These are phyloP conservation scores for Leistus spinibarbis DNA, from an alignment of 2,888 invertebrate species.

Conservation along the genomic window DNA sequence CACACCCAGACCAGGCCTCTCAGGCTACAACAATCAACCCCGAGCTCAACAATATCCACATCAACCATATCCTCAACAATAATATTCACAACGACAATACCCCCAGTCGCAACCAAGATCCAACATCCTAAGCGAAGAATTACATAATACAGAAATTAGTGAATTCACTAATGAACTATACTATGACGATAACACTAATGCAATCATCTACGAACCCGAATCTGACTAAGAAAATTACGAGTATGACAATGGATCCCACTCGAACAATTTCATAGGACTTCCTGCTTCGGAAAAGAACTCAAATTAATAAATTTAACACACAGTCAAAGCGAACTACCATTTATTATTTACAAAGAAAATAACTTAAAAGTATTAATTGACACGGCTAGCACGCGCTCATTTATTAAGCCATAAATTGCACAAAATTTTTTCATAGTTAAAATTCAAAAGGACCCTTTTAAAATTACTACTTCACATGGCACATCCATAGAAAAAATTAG, in stretches of 20 bases:
- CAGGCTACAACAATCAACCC: neutral
- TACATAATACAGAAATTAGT: conserved; percentile 10
- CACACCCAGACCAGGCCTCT: neutral
- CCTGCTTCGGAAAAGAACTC: neutral
- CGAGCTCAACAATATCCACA: neutral
- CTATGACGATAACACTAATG: neutral
- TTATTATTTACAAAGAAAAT: conserved; percentile 1
- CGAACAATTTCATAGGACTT: neutral
- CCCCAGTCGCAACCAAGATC: conserved; percentile 8
- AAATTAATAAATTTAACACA: conserved; percentile 1
- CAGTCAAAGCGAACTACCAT: neutral
- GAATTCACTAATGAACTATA: neutral
- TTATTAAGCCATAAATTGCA: conserved; percentile 36
- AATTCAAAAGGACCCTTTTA: neutral
- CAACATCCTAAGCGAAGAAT: conserved; percentile 4
- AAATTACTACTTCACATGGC: neutral
- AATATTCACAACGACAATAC: neutral
- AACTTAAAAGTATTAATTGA: conserved; percentile 19
- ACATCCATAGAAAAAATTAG: neutral
- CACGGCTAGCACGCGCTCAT: conserved; percentile 39
- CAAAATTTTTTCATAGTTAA: neutral
- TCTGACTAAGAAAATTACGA: neutral
- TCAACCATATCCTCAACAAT: conserved; percentile 3
- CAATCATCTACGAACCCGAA: too few species aligned
- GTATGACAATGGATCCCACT: neutral